These are phyloP conservation scores for Ypsolopha scabrella DNA, from an alignment of 2,888 invertebrate genomes.

Conservation along the genomic window DNA sequence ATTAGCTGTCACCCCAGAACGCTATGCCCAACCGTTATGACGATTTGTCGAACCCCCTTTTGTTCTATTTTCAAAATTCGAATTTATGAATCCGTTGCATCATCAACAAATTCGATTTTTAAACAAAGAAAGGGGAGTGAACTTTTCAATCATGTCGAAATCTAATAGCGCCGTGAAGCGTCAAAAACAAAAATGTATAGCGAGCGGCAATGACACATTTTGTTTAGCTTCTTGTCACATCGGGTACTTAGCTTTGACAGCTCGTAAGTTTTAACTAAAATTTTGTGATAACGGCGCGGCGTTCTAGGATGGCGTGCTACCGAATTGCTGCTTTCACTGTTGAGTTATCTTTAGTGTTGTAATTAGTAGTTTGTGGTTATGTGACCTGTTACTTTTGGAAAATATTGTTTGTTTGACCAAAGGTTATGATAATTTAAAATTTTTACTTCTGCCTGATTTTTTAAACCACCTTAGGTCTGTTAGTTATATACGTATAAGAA, in stretches of 20 bases:
- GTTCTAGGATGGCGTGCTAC: constrained; percentile 46
- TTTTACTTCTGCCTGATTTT: too few relatives aligned
- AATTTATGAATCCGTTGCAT: constrained; percentile 15
- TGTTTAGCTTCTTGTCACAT: constrained; percentile 50
- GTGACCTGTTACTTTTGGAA: too few relatives aligned
- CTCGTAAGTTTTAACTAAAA: constrained; percentile 42
- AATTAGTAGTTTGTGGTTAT: too few relatives aligned
- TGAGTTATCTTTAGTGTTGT: constrained; percentile 3
- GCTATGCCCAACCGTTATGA: constrained; percentile 34
- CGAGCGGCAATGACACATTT: constrained; percentile 59
- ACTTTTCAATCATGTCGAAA: constrained; percentile 47
- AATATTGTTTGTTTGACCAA: too few relatives aligned
- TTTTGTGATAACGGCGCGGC: constrained; percentile 61
- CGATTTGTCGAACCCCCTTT: constrained; percentile 34
- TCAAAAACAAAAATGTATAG: constrained; percentile 36
- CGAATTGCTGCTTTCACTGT: constrained; percentile 53
- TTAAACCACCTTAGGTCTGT: too few relatives aligned
- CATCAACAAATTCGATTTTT: constrained; percentile 20
- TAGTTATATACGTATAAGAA: too few relatives aligned
- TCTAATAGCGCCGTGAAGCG: constrained; percentile 29
- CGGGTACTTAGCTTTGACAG: constrained; percentile 50
- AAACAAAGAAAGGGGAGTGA: constrained; percentile 68
- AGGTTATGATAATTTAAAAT: too few relatives aligned
- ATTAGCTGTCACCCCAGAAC: constrained; percentile 25
- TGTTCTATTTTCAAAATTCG: constrained; percentile 18